Conservation (phyloP, 2,888 invertebrate species). For the Brassicogethes aeneus region DNA sequence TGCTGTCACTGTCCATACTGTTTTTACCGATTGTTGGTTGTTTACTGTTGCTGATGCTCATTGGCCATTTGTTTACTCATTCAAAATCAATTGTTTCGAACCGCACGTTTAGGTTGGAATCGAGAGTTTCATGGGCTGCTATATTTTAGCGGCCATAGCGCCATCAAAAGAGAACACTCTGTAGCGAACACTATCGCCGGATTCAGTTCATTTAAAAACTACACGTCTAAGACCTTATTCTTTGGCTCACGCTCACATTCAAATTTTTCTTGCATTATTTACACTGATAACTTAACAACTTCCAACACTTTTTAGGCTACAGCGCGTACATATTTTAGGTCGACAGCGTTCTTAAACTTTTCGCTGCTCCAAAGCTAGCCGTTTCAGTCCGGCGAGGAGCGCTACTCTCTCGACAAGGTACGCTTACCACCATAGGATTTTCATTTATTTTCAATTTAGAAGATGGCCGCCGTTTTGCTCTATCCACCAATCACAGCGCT, state of each 20-base stretch:
- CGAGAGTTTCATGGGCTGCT: too few relatives aligned
- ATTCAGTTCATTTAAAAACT: slow-evolving; percentile 20
- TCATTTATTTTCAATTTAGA: slow-evolving; percentile 52
- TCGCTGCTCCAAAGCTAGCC: slow-evolving; percentile 43
- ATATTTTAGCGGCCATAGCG: slow-evolving; percentile 41
- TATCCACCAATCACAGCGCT: slow-evolving; percentile 37
- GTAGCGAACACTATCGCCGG: slow-evolving; percentile 33
- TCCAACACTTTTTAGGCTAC: not conserved
- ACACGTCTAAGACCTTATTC: slow-evolving; percentile 13
- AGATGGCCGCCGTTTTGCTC: slow-evolving; percentile 50
- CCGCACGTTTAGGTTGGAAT: slow-evolving; percentile 39
- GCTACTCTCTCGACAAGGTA: slow-evolving; percentile 49
- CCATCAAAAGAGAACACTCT: slow-evolving; percentile 36
- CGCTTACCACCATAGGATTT: slow-evolving; percentile 27
- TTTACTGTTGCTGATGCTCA: slow-evolving; percentile 10
- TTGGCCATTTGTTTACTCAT: slow-evolving; percentile 27
- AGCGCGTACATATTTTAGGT: slow-evolving; percentile 6
- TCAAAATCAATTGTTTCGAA: slow-evolving; percentile 21
- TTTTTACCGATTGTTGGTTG: not conserved
- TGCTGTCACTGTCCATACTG: too few relatives aligned
- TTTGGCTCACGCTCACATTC: slow-evolving; percentile 20
- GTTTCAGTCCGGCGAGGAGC: slow-evolving; percentile 41
- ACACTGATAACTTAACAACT: slow-evolving; percentile 15
- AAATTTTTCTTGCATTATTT: slow-evolving; percentile 18
- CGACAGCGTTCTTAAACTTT: slow-evolving; percentile 33